Conservation (phyloP, 1,140 invertebrate species). For the Galendromus occidentalis region DNA sequence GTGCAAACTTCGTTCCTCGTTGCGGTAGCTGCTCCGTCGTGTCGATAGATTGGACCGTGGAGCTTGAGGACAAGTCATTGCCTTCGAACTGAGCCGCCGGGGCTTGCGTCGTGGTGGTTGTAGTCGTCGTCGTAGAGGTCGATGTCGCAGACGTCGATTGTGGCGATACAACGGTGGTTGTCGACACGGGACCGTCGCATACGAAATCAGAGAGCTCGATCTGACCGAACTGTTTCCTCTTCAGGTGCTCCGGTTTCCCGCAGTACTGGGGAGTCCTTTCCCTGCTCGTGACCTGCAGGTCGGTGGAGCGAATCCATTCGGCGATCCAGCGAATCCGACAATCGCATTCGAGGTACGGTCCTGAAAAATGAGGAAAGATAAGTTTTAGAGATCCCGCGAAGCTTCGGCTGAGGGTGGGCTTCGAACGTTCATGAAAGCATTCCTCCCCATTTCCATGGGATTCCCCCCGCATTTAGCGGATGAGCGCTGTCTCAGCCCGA, state of each 20-base stretch:
- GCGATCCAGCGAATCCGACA: slow-evolving; percentile 69
- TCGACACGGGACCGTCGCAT: slow-evolving; percentile 21
- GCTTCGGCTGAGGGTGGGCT: too few species aligned
- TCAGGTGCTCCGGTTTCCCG: slow-evolving; percentile 50
- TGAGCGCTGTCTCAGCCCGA: too few species aligned
- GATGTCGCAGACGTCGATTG: neutral
- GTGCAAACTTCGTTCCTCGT: neutral
- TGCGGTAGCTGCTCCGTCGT: slow-evolving; percentile 16
- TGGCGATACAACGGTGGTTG: slow-evolving; percentile 18
- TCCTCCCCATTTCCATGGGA: too few species aligned
- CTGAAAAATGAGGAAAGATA: slow-evolving; percentile 27
- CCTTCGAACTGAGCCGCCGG: neutral
- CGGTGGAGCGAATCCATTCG: slow-evolving; percentile 63
- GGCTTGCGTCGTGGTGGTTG: slow-evolving; percentile 15
- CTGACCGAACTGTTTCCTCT: slow-evolving; percentile 61
- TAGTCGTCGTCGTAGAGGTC: slow-evolving; percentile 12
- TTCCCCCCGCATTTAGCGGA: too few species aligned
- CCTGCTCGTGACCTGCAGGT: slow-evolving; percentile 64
- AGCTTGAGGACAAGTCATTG: slow-evolving; percentile 19
- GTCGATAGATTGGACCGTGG: slow-evolving; percentile 22
- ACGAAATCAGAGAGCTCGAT: slow-evolving; percentile 42
- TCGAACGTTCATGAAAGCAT: too few species aligned
- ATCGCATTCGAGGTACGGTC: slow-evolving; percentile 66
- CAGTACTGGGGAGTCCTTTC: slow-evolving; percentile 84
- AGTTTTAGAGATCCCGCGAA: too few species aligned